These are phyloP conservation scores for Trichogramma pretiosum DNA, from an alignment of 1,140 invertebrate genomes.

Conservation along the genomic window DNA sequence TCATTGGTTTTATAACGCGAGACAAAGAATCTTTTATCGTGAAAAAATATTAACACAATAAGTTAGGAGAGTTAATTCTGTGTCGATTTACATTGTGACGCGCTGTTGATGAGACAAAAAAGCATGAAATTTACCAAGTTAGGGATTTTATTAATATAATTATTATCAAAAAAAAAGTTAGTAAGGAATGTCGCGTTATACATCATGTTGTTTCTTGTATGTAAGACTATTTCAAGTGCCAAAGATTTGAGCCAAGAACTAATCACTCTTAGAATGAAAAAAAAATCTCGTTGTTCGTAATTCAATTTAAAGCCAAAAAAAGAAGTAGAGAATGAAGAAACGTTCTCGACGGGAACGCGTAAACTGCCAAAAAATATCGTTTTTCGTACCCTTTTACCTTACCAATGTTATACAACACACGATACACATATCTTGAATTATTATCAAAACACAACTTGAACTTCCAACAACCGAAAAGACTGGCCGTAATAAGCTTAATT, in stretches of 20 bases:
- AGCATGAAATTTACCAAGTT: too few species aligned
- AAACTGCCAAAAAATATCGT: slow-evolving; percentile 9
- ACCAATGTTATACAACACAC: neutral
- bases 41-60: too few species aligned
- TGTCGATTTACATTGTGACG: too few species aligned
- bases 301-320: too few species aligned
- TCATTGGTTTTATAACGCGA: too few species aligned
- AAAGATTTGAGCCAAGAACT: slow-evolving; percentile 19
- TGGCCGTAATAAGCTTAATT: neutral
- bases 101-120: slow-evolving; percentile 1
- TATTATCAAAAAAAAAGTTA: slow-evolving; percentile 2
- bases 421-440: slow-evolving; percentile 13
- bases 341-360: neutral
- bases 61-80: too few species aligned
- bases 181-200: too few species aligned
- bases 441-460: neutral
- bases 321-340: too few species aligned
- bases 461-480: too few species aligned
- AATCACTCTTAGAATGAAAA: slow-evolving; percentile 13
- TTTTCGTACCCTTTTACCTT: too few species aligned
- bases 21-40: too few species aligned
- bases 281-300: slow-evolving; percentile 15
- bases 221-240: slow-evolving; percentile 18
- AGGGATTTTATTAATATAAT: neutral
- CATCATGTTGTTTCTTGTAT: slow-evolving; percentile 17